Percentiles rank a stretch among this genome's conserved stretches.
These are phyloP conservation scores for Helicolenus hilgendorfi DNA, from an alignment of 2,797 vertebrate genomes.

Conservation along the genomic window DNA sequence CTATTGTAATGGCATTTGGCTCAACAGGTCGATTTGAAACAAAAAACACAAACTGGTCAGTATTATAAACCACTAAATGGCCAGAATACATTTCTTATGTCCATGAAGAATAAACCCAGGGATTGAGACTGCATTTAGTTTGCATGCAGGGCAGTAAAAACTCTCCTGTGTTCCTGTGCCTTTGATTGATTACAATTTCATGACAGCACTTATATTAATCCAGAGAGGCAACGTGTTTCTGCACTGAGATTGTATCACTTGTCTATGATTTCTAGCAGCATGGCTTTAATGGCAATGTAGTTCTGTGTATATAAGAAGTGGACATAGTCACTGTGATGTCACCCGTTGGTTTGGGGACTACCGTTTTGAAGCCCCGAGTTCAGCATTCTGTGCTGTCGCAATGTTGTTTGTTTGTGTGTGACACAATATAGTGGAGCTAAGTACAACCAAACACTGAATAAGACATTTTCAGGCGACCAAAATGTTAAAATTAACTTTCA, in stretches of 20 bases:
- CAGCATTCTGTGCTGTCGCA: too few relatives aligned
- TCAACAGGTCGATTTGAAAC: background rate
- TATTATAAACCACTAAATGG: background rate
- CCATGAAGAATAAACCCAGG: background rate
- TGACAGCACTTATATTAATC: too few relatives aligned
- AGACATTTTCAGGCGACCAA: too few relatives aligned
- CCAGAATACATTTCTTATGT: background rate
- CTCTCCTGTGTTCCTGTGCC: background rate
- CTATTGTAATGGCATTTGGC: background rate
- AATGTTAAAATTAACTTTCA: too few relatives aligned
- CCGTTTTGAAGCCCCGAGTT: too few relatives aligned
- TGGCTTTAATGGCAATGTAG: background rate
- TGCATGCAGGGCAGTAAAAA: accelerated
- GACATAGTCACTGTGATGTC: too few relatives aligned
- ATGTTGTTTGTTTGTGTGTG: too few relatives aligned
- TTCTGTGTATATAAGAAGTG: too few relatives aligned
- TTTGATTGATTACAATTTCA: background rate
- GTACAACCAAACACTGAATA: too few relatives aligned
- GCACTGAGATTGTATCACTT: background rate
- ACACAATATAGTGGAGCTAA: accelerated
- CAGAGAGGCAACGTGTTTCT: background rate
- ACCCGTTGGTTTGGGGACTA: too few relatives aligned
- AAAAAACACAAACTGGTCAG: background rate
- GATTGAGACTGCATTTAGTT: background rate
- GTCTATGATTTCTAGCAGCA: background rate